These are phyloP conservation scores for Fragum fragum DNA, from an alignment of 2,888 invertebrate genomes.

Conservation along the genomic window DNA sequence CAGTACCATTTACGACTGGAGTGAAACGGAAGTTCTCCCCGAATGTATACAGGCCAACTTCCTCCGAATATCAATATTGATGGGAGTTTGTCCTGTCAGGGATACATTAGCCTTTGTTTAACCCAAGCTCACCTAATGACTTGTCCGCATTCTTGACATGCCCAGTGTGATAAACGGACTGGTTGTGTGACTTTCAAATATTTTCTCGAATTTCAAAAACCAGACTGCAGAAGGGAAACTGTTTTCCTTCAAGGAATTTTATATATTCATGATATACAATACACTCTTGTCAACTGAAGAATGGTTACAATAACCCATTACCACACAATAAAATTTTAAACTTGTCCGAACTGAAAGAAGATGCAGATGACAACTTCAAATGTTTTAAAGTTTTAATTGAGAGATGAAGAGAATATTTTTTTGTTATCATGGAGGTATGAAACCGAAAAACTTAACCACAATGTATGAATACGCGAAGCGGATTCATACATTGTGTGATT, in stretches of 20 bases:
- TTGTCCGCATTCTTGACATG: constrained; percentile 23
- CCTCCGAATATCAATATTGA: constrained; percentile 51
- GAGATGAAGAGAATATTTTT: too few species aligned
- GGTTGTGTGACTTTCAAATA: constrained; percentile 25
- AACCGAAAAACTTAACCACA: too few species aligned
- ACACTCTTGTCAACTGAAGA: background rate
- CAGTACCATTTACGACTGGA: background rate
- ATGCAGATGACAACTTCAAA: too few species aligned
- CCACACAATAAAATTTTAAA: too few species aligned
- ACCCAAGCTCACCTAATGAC: constrained; percentile 42
- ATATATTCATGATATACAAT: background rate
- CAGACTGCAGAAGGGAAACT: background rate
- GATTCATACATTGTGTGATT: too few species aligned
- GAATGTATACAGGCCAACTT: constrained; percentile 29
- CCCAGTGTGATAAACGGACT: constrained; percentile 31
- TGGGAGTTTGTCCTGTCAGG: constrained; percentile 49
- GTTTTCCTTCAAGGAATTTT: background rate
- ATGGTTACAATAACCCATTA: too few species aligned
- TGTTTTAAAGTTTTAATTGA: too few species aligned
- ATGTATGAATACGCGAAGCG: too few species aligned
- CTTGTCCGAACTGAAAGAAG: too few species aligned
- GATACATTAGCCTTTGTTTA: constrained; percentile 56
- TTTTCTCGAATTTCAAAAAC: constrained; percentile 1
- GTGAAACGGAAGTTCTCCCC: constrained; percentile 9
- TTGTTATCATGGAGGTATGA: too few species aligned